Percentiles rank a stretch among this genome's conserved stretches.
phyloP scores from a whole-genome alignment of 2,797 vertebrate species.

The Bovichtus variegatus region DNA sequence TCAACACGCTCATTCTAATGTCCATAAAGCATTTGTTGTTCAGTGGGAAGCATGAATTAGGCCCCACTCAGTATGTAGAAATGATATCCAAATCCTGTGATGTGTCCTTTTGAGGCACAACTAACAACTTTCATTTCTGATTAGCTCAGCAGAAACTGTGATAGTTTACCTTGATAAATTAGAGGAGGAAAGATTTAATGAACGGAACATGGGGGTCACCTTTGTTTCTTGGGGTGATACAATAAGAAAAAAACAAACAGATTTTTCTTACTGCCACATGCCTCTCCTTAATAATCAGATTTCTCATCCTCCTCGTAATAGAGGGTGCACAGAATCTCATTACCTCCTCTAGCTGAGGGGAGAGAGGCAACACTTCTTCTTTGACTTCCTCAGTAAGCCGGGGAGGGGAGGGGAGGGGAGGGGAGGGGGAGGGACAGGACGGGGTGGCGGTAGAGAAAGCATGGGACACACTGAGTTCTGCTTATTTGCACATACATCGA shows the following conservation, averaged over 20 bases:
- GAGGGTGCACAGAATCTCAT: constrained; percentile 95
- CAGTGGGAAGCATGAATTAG: constrained; percentile 71
- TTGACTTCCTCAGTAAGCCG: constrained; percentile 86
- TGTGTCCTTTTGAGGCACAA: constrained; percentile 91
- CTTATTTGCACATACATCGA: constrained; percentile 96
- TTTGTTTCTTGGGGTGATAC: constrained; percentile 96
- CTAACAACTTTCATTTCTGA: constrained; percentile 94
- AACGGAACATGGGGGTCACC: constrained; percentile 94
- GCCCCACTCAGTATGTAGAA: constrained; percentile 73
- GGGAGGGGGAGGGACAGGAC: constrained; percentile 67
- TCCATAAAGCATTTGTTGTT: constrained; percentile 68
- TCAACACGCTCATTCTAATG: constrained; percentile 65
- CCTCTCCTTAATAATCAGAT: constrained; percentile 99
- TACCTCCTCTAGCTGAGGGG: constrained; percentile 96
- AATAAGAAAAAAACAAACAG: constrained; percentile 91
- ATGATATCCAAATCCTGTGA: constrained; percentile 83
- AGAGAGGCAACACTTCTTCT: constrained; percentile 87
- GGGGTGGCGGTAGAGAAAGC: constrained; percentile 66
- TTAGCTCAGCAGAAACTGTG: constrained; percentile 95
- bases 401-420: constrained; percentile 72
- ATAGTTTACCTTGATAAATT: constrained; percentile 95
- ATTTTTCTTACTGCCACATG: constrained; percentile 99
- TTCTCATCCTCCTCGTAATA: constrained; percentile 94
- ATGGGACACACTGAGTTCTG: constrained; percentile 88
- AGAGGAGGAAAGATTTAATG: constrained; percentile 95